Base-by-base conservation (phyloP, 2,888 invertebrate genomes). In the Arrhopalites spinosus region DNA sequence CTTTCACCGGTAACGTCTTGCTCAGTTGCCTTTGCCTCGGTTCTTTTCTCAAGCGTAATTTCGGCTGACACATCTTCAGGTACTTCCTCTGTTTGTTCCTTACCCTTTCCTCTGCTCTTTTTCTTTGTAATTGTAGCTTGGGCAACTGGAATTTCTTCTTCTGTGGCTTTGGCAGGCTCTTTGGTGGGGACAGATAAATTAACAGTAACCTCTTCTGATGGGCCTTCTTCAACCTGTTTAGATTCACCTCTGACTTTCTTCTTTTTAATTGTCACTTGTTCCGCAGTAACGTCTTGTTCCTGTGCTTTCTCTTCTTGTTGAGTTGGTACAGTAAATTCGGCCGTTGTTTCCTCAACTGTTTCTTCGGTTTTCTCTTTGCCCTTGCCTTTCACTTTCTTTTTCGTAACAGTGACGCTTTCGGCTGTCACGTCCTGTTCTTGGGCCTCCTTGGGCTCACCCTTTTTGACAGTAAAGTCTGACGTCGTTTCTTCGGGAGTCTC, bases 401-500 rank as follows among this genome's bases (percentile, higher is more conserved):
- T 45, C 1, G 13, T 45, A 17, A 23, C 17, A 3, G 27, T 69
- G 8, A 53, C 69, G n/a, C n/a, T 13, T 11, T 56, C 61, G 25
- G 72, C 53, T 43, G 76, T 23, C 30, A 47, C 50, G 67, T 67
- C 23, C 20, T 64, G 47, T n/a, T 29, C 73, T 23, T 61, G 36
- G 23, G 66, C 67, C 20, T 27, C 25, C 3, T 8, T 53, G 2
- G 45, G 47, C 53, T 50, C 56, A 3, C 15, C 56, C 1, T 20
- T 30, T 36, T 68, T 68, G 61, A 63, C 3, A 0, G 43, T 43
- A 1, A 74, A n/a, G 25, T 71, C 70, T 1, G 43, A 56, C 7
- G 70, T 20, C 15, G 59, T 30, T 20, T 84, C 83, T 80, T 85
- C 84, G 3, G 82, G 85, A 61, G 85, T 83, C 0, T 23, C 36